Conservation (phyloP, 2,113 vertebrate species). For the Callithrix jacchus region DNA sequence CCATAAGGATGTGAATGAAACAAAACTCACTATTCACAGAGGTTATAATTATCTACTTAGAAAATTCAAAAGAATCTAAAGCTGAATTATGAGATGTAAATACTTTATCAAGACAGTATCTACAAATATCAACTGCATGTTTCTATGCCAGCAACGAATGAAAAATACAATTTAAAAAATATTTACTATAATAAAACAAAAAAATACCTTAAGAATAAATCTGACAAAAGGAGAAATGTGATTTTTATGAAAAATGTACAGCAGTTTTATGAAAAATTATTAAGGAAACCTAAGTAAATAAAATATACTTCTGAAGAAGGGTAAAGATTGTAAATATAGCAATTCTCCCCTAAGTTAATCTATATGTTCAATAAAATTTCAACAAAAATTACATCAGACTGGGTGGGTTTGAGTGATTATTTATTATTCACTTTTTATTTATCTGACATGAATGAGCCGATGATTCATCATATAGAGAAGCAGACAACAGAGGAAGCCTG, state of each 20-base stretch:
- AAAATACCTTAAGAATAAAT: not conserved
- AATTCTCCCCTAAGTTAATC: not conserved
- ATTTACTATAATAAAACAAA: not conserved
- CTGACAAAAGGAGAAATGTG: not conserved
- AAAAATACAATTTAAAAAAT: not conserved
- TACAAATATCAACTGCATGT: not conserved
- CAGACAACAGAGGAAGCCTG: not conserved
- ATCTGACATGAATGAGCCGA: not conserved
- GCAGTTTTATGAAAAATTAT: not conserved
- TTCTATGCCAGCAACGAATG: not conserved
- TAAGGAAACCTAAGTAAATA: not conserved
- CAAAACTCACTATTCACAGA: not conserved
- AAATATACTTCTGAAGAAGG: not conserved
- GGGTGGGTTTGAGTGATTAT: not conserved
- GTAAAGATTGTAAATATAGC: not conserved
- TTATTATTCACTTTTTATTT: not conserved
- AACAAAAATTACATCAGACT: not conserved
- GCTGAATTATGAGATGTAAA: not conserved
- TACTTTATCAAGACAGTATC: not conserved
- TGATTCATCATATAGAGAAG: not conserved
- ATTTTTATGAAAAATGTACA: not conserved
- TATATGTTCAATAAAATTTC: not conserved
- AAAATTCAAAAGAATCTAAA: not conserved
- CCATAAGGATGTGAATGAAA: not conserved
- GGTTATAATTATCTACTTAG: not conserved